Percentiles rank a stretch among this genome's conserved stretches.
Evolutionary conservation across 2,113 vertebrate genomes (phyloP).

Genomic region (Channa maculata): DNA sequence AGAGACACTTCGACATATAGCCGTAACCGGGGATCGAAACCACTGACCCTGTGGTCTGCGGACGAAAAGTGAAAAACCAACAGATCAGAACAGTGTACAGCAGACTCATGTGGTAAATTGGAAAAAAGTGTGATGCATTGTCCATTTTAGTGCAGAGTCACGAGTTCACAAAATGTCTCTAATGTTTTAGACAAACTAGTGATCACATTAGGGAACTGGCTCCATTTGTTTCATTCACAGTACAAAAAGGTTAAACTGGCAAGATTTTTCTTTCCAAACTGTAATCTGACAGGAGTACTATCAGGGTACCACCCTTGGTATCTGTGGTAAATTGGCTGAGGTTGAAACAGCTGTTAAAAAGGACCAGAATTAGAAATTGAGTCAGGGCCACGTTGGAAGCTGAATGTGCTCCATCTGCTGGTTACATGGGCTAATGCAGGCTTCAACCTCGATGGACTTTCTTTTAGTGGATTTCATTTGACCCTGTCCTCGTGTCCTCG

Average conservation of each 20-base stretch:
- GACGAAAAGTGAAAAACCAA: conserved; percentile 31
- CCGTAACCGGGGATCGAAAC: too few relatives aligned
- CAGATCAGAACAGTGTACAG: conserved; percentile 47
- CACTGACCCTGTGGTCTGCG: not conserved
- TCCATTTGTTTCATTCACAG: conserved; percentile 8
- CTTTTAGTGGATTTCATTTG: conserved; percentile 30
- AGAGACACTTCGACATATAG: too few relatives aligned
- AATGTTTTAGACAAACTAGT: conserved; percentile 1
- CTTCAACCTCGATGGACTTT: too few relatives aligned
- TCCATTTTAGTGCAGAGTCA: conserved; percentile 49
- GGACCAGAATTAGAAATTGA: not conserved
- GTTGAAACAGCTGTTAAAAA: conserved; percentile 21
- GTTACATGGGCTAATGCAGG: conserved; percentile 41
- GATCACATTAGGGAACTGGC: not conserved
- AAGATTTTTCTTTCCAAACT: not conserved
- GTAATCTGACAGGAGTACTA: not conserved
- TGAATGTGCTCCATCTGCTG: conserved; percentile 77
- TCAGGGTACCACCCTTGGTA: not conserved
- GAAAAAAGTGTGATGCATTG: conserved; percentile 52
- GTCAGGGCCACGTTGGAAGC: conserved; percentile 17
- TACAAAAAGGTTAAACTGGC: not conserved
- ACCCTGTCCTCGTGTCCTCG: conserved; percentile 40
- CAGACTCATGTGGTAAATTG: conserved; percentile 49
- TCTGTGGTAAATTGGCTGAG: conserved; percentile 1
- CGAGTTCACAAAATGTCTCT: conserved; percentile 5